A percentile compares a stretch with the other conserved stretches of the same genome.
phyloP scores from a whole-genome alignment of 37 sponge, comb jelly and placozoan species.

The Beroe ovata region DNA sequence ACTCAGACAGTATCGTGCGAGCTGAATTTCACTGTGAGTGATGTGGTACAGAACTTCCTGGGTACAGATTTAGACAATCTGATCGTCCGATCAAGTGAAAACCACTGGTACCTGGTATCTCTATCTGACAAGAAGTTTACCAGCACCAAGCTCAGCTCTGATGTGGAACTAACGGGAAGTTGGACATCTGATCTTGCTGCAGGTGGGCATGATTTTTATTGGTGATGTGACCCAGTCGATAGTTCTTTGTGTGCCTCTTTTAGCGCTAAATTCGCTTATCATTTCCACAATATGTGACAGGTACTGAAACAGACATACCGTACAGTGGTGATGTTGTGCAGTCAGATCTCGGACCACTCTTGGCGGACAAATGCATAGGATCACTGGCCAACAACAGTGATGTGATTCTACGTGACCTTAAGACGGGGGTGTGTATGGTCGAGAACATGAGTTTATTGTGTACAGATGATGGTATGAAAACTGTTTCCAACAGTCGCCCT shows the following conservation, averaged over 20 bases:
- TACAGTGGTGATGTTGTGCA: conserved; percentile 24
- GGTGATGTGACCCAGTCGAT: no score
- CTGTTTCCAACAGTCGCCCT: no score
- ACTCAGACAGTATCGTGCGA: conserved; percentile 20
- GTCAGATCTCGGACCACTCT: background rate
- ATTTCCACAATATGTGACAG: background rate
- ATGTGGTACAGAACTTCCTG: background rate
- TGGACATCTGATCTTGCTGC: conserved; percentile 2
- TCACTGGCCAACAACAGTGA: background rate
- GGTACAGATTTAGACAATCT: background rate
- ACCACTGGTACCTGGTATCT: background rate
- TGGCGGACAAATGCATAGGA: conserved; percentile 25
- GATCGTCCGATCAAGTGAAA: background rate
- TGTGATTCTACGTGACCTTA: background rate
- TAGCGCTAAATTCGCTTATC: no score
- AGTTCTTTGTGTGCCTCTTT: no score
- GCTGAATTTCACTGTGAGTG: background rate
- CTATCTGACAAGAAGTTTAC: background rate
- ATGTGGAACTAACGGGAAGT: background rate
- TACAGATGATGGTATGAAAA: no score
- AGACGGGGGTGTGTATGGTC: conserved; percentile 30
- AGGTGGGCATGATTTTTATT: no score
- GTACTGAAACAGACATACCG: background rate
- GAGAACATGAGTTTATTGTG: no score
- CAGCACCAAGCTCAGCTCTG: background rate